Percentiles rank a stretch among this genome's conserved stretches.
These are phyloP conservation scores for Polia nebulosa DNA, from an alignment of 2,888 invertebrate genomes.

Conservation along the genomic window DNA sequence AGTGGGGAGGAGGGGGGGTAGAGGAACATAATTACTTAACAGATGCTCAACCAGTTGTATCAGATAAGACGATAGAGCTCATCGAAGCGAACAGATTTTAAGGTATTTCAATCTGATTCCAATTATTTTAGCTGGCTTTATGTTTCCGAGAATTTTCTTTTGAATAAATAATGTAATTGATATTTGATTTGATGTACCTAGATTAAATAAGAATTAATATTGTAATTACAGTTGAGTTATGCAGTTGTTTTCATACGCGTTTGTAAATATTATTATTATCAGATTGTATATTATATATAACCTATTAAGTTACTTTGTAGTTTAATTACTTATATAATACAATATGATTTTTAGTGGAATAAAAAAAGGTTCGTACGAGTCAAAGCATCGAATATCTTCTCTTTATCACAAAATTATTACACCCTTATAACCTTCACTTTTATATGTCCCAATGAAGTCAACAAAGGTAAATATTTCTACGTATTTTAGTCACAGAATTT, in stretches of 20 bases:
- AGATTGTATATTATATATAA: too few species aligned
- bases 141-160: not conserved
- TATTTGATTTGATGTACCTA: not conserved
- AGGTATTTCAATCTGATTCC: slow-evolving; percentile 25
- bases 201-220: not conserved
- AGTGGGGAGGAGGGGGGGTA: not conserved
- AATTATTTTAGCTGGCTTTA: slow-evolving; percentile 43
- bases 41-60: slow-evolving; percentile 23
- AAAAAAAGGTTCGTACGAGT: too few species aligned
- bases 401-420: too few species aligned
- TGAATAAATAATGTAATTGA: not conserved
- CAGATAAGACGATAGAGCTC: slow-evolving; percentile 25
- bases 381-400: too few species aligned
- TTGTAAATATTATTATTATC: too few species aligned
- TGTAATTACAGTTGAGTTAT: too few species aligned
- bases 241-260: too few species aligned
- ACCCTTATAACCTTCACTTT: too few species aligned
- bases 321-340: too few species aligned
- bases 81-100: slow-evolving; percentile 29
- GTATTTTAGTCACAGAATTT: not conserved
- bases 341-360: too few species aligned
- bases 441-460: not conserved
- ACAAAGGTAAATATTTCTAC: not conserved
- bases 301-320: too few species aligned
- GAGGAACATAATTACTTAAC: slow-evolving; percentile 41